Conservation (phyloP, 2,888 invertebrate species). For the Cybosia mesomella region DNA sequence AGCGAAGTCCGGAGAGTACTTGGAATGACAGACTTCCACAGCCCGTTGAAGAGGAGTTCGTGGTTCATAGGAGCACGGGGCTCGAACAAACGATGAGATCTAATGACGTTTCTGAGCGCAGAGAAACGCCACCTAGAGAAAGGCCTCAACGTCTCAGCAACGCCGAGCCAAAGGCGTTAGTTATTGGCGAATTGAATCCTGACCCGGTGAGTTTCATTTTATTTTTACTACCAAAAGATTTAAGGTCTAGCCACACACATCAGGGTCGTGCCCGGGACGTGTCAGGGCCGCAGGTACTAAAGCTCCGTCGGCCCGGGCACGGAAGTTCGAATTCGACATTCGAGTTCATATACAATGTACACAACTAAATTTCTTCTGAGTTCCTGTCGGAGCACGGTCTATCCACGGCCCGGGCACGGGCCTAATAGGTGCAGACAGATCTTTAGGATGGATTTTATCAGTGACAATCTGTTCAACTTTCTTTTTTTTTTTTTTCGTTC, state of each 20-base stretch:
- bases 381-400: too few relatives aligned
- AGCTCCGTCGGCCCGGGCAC: too few relatives aligned
- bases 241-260: too few relatives aligned
- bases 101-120: slow-evolving; percentile 59
- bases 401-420: too few relatives aligned
- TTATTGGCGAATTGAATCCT: slow-evolving; percentile 78
- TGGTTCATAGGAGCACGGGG: slow-evolving; percentile 56
- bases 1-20: slow-evolving; percentile 68
- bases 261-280: too few relatives aligned
- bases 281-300: too few relatives aligned
- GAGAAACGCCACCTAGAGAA: slow-evolving; percentile 64
- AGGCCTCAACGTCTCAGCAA: slow-evolving; percentile 52
- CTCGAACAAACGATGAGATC: slow-evolving; percentile 50
- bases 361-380: too few relatives aligned
- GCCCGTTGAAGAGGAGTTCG: slow-evolving; percentile 60
- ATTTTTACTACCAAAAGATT: background rate
- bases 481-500: too few relatives aligned
- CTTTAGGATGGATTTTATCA: background rate
- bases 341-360: too few relatives aligned
- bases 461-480: too few relatives aligned
- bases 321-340: too few relatives aligned
- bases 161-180: slow-evolving; percentile 76
- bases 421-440: too few relatives aligned
- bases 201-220: slow-evolving; percentile 70
- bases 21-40: slow-evolving; percentile 64